Evolutionary conservation across 2,888 invertebrate species (phyloP).

Genomic region (Lasioglossum figueresi): DNA sequence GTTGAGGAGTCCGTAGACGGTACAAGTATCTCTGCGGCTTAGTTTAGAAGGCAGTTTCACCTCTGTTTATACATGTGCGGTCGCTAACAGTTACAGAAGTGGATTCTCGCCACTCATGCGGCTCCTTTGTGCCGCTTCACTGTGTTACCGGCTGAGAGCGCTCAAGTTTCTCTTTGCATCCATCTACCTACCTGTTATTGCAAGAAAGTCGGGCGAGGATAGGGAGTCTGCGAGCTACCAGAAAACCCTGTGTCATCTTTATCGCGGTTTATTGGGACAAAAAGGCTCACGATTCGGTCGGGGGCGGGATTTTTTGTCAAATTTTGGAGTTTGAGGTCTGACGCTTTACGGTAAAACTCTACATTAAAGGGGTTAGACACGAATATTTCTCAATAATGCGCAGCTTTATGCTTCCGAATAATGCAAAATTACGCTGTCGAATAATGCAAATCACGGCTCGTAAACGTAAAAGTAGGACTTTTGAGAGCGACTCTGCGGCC

Average conservation of each 20-base stretch:
- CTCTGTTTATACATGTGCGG: conserved; percentile 79
- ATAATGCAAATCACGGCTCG: no score
- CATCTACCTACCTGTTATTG: conserved; percentile 18
- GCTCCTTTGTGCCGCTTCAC: conserved; percentile 54
- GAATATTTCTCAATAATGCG: no score
- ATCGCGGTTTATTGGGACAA: not conserved
- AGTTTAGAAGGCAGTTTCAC: conserved; percentile 76
- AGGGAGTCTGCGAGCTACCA: not conserved
- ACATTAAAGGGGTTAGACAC: no score
- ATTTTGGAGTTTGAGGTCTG: not conserved
- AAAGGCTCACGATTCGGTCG: not conserved
- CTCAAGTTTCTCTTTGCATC: conserved; percentile 14
- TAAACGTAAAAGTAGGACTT: no score
- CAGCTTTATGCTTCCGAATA: no score
- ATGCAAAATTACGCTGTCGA: no score
- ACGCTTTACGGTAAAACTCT: not conserved
- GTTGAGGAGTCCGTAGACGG: conserved; percentile 55
- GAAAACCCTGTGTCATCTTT: not conserved
- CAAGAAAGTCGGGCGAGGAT: conserved; percentile 20
- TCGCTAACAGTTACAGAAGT: conserved; percentile 66
- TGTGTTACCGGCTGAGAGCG: conserved; percentile 31
- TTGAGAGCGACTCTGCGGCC: no score
- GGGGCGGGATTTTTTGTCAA: not conserved
- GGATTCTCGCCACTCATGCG: conserved; percentile 37
- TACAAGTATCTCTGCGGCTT: conserved; percentile 74